Evolutionary conservation across 2,797 vertebrate species (phyloP).

Genomic region (Sebastolobus altivelis): DNA sequence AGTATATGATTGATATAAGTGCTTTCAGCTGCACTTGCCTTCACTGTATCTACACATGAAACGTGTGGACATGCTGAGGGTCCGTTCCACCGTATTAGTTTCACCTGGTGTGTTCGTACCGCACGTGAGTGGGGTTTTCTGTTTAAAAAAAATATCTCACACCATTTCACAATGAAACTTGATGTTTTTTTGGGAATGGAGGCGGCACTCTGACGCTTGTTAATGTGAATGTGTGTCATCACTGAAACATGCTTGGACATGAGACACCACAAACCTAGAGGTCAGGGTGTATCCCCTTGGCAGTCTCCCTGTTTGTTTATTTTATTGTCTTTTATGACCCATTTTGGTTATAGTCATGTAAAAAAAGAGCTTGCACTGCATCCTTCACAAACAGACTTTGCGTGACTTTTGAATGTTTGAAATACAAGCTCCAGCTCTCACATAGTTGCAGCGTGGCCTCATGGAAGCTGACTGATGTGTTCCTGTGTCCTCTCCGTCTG

Average conservation of each 20-base stretch:
- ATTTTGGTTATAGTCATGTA: conserved; percentile 4
- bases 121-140: neutral
- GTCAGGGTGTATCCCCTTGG: neutral
- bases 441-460: conserved; percentile 28
- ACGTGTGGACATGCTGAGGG: conserved; percentile 11
- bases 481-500: conserved; percentile 36
- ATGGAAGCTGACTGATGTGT: conserved; percentile 31
- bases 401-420: conserved; percentile 16
- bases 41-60: conserved; percentile 32
- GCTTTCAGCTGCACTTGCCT: conserved; percentile 62
- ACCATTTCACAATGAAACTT: neutral
- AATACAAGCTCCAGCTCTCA: conserved; percentile 13
- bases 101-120: conserved; percentile 36
- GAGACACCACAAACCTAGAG: neutral
- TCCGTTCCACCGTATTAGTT: conserved; percentile 33
- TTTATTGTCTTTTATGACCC: neutral
- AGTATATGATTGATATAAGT: conserved; percentile 50
- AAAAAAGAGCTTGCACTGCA: neutral
- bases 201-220: neutral
- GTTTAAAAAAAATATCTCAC: neutral
- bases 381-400: neutral
- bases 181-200: neutral
- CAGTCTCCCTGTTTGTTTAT: neutral
- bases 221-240: neutral
- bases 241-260: neutral